Base-by-base conservation (phyloP, 2,113 vertebrate genomes). In the Centropus bengalensis region DNA sequence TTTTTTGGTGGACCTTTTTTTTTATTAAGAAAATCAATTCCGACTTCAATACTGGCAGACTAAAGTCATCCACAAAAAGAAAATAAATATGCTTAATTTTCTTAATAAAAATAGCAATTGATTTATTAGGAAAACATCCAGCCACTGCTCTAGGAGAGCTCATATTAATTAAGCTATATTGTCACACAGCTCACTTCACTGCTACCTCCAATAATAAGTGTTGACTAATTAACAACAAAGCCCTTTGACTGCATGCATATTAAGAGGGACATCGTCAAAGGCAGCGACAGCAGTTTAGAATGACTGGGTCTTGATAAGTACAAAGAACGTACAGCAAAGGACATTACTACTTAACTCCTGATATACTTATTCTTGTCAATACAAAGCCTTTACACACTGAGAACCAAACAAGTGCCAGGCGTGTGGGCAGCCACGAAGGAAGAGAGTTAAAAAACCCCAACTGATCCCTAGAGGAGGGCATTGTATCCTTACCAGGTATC, bases 81-180 rank as follows among this genome's bases (percentile, higher is more conserved):
- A 92, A 93, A 88, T 22, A 78, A 81, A 62, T 19, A 68, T 3
- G 3, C 4, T 49, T 85, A 14, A 67, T 68, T 84, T 88, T 69
- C 28, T 55, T 55, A 55, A 93, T 36, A 81, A 83, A 86, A 93
- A 78, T 9, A 88, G 17, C 40, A 73, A 86, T 76, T 60, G 54
- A 89, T 82, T 80, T 82, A 84, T 69, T 79, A 79, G 45, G 38
- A 82, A 89, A 94, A 73, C n/a, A 76, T 76, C 36, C 40, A 75
- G 38, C 10, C 58, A 73, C 17, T 85, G 86, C 58, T 47, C 42
- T 85, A 73, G 45, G 58, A 73, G 10, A 78, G 82, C 9, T 80
- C 58, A 80, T 0, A 45, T n/a, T 69, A 94, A 92, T 91, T 89
- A 87, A 82, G 82, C n/a, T 28, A 14, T 36, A 79, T 55, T 27